phyloP scores from a whole-genome alignment of 2,888 invertebrate species.

The Lissonota sp. region DNA sequence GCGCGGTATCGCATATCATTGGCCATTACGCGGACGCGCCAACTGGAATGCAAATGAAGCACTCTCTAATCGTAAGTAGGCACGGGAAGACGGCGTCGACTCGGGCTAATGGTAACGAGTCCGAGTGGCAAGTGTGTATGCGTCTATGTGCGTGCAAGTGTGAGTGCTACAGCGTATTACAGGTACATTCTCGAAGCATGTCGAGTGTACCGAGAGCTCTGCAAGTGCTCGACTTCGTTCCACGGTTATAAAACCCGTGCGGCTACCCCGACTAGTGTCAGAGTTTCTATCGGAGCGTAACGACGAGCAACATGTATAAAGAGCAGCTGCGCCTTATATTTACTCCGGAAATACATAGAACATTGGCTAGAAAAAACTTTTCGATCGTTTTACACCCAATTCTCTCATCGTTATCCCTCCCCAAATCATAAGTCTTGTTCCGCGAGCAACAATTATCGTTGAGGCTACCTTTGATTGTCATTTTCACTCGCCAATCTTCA shows the following conservation, averaged over 20 bases:
- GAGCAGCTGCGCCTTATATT: background rate
- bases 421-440: background rate
- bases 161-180: background rate
- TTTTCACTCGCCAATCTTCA: no score
- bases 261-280: background rate
- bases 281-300: background rate
- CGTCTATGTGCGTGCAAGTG: background rate
- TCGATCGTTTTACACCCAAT: constrained; percentile 6
- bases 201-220: constrained; percentile 14
- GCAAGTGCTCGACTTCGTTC: background rate
- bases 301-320: background rate
- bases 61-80: constrained; percentile 60
- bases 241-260: background rate
- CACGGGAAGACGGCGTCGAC: constrained; percentile 45
- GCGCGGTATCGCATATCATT: constrained; percentile 62
- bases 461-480: no score
- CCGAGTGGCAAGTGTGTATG: constrained; percentile 16
- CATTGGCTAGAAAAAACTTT: background rate
- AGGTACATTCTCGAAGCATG: constrained; percentile 11
- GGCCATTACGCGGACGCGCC: constrained; percentile 64
- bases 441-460: no score
- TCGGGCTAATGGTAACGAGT: constrained; percentile 45
- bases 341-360: background rate
- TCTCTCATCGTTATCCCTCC: background rate
- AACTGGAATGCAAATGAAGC: constrained; percentile 67